These are phyloP conservation scores for Odontomachus brunneus DNA, from an alignment of 1,140 invertebrate genomes.

Conservation along the genomic window DNA sequence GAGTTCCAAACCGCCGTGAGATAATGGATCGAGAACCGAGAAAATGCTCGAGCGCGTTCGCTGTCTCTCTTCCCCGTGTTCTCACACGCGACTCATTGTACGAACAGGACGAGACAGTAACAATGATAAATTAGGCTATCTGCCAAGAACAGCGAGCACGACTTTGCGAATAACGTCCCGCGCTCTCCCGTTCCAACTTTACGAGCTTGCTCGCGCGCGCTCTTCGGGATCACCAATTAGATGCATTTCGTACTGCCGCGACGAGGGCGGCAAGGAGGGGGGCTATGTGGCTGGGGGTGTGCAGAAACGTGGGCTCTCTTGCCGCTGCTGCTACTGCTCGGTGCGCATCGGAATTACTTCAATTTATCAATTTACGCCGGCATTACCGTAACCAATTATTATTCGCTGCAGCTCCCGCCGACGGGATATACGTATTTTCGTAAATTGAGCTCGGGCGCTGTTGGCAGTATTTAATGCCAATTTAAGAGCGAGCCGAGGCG, in stretches of 20 bases:
- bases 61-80: not conserved
- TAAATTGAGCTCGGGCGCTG: slow-evolving; percentile 29
- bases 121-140: slow-evolving; percentile 67
- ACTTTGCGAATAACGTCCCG: slow-evolving; percentile 61
- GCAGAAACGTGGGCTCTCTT: slow-evolving; percentile 22
- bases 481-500: not conserved
- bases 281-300: not conserved
- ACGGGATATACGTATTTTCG: slow-evolving; percentile 38
- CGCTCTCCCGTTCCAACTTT: slow-evolving; percentile 48
- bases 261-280: too few relatives aligned
- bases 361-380: slow-evolving; percentile 56
- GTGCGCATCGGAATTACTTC: slow-evolving; percentile 49
- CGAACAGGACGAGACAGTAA: slow-evolving; percentile 61
- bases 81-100: slow-evolving; percentile 52
- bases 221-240: slow-evolving; percentile 62
- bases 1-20: slow-evolving; percentile 11
- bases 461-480: slow-evolving; percentile 35
- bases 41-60: slow-evolving; percentile 25
- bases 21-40: slow-evolving; percentile 46
- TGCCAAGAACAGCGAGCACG: slow-evolving; percentile 59
- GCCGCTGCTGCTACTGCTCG: not conserved
- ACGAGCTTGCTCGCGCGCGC: slow-evolving; percentile 53
- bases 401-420: slow-evolving; percentile 22
- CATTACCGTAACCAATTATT: slow-evolving; percentile 59
- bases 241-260: slow-evolving; percentile 55